Evolutionary conservation across 2,113 vertebrate species (phyloP), one percentile per base, ranked within the genome.

Genomic region (Eurystomus gularis): DNA sequence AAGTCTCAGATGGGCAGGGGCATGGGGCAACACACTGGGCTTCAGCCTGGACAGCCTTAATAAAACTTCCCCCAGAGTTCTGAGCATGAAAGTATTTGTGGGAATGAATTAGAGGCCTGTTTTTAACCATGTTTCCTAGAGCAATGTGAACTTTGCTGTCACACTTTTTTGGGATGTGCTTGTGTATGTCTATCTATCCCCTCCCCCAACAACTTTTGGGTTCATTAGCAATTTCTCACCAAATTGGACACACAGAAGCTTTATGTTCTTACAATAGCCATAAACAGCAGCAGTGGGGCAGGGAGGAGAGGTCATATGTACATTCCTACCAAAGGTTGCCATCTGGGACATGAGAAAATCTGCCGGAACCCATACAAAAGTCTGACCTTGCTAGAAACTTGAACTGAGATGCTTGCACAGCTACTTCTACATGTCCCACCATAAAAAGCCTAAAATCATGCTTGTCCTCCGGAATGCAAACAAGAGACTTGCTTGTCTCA

Each of bases 281-380:
- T 10, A 21, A 88, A 35, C 23, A 13, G 8, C 17, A 46, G 44
- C 54, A 80, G 13, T 1, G 0, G 31, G n/a, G 19, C 40, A 81
- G n/a, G 57, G 57, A 68, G 17, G 31, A 51, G 54, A 52, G 14
- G 28, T 49, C 7, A 12, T 51, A 66, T 0, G 0, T 31, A 49
- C n/a, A 44, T 66, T 90, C 61, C 69, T 46, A 83, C 17, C 31
- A 70, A 25, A 65, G 18, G 14, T 19, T 82, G 60, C 20, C 25
- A 44, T 7, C 13, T 57, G 35, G 46, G 33, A 77, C 57, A 85
- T 19, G 17, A 51, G 25, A 79, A 76, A 73, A 88, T 24, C 58
- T 0, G 0, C 40, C 0, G 0, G 31, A 86, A 14, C 7, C 37
- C 75, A 69, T 2, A 4, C 37, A 69, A 35, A 65, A 80, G 24